Conservation (phyloP, 1,140 invertebrate species). For the Conopomorpha cramerella region DNA sequence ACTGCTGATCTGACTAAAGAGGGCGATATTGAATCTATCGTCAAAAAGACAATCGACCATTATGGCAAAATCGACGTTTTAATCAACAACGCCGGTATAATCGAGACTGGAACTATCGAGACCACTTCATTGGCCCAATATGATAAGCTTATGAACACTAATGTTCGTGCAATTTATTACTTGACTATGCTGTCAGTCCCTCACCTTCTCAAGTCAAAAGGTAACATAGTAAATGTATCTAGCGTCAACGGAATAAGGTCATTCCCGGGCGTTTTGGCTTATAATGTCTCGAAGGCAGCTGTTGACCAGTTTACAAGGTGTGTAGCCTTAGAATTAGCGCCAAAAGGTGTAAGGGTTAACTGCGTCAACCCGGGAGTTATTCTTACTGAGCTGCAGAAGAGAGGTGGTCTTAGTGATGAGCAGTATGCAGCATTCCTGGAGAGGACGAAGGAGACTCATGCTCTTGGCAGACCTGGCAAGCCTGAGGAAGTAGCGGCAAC, state of each 20-base stretch:
- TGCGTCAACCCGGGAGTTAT: conserved; percentile 70
- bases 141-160: conserved; percentile 69
- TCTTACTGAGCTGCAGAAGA: conserved; percentile 70
- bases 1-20: background rate
- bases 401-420: conserved; percentile 69
- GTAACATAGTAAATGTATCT: conserved; percentile 76
- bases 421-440: conserved; percentile 72
- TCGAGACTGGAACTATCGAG: background rate
- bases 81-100: background rate
- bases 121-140: conserved; percentile 68
- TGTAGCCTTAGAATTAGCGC: conserved; percentile 65
- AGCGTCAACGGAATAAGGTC: conserved; percentile 54
- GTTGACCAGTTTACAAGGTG: conserved; percentile 76
- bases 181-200: conserved; percentile 73
- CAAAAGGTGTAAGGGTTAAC: conserved; percentile 71
- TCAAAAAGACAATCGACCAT: background rate
- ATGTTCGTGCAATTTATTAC: conserved; percentile 70
- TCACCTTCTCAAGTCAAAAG: conserved; percentile 67
- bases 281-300: conserved; percentile 76
- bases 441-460: conserved; percentile 70
- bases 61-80: background rate
- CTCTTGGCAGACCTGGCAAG: conserved; percentile 73
- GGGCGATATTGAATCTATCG: background rate
- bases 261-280: conserved; percentile 43
- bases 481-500: conserved; percentile 20